These are phyloP conservation scores for Prietella phreatophila DNA, from an alignment of 2,113 vertebrate genomes.

Conservation along the genomic window DNA sequence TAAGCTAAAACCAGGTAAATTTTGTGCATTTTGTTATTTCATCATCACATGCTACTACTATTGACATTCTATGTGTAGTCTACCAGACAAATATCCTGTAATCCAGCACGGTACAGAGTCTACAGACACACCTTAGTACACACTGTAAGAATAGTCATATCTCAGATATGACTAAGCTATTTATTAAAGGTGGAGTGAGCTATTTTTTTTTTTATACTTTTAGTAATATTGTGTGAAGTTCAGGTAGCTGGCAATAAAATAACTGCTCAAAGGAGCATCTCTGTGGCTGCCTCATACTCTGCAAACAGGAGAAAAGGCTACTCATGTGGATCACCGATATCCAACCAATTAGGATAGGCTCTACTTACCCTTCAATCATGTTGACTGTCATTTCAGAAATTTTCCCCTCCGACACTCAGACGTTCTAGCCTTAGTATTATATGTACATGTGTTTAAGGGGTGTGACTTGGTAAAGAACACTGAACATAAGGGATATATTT, in stretches of 20 bases:
- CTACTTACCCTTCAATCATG: no score
- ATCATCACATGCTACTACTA: not conserved
- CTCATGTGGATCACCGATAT: no score
- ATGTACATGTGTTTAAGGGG: not conserved
- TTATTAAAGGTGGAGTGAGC: slow-evolving; percentile 13
- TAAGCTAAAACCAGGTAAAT: not conserved
- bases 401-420: not conserved
- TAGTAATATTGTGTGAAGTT: not conserved
- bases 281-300: not conserved
- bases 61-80: not conserved
- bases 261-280: not conserved
- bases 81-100: slow-evolving; percentile 22
- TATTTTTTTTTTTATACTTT: not conserved
- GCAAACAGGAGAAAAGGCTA: not conserved
- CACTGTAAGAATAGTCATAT: slow-evolving; percentile 21
- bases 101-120: slow-evolving; percentile 33
- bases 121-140: slow-evolving; percentile 42
- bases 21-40: not conserved
- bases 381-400: not conserved
- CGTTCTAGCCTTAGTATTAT: not conserved
- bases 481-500: not conserved
- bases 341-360: no score
- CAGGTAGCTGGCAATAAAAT: not conserved
- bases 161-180: not conserved
- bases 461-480: not conserved